These are phyloP conservation scores for Penaeus vannamei DNA, from an alignment of 1,140 invertebrate genomes.

Conservation along the genomic window DNA sequence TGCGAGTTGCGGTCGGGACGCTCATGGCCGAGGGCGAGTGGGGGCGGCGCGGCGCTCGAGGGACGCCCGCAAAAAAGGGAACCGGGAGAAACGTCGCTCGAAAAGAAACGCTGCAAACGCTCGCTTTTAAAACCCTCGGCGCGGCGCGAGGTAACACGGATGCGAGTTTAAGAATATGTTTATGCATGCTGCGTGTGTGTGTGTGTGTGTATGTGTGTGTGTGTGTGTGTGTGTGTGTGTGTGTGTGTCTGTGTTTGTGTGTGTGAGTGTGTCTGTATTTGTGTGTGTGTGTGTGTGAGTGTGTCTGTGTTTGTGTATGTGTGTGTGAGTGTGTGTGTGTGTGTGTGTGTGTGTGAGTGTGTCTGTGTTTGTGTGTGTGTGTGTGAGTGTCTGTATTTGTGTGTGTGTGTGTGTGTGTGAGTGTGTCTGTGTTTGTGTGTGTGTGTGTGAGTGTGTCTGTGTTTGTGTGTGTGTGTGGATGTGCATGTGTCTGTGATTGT, in stretches of 20 bases:
- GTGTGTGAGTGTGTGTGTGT: background rate
- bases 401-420: too few species aligned
- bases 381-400: background rate
- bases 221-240: background rate
- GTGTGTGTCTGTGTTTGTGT: background rate
- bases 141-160: background rate
- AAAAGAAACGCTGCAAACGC: too few species aligned
- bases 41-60: too few species aligned
- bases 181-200: background rate
- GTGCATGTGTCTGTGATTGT: background rate
- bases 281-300: background rate
- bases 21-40: too few species aligned
- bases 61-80: too few species aligned
- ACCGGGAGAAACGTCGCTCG: too few species aligned
- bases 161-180: background rate
- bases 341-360: background rate
- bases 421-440: too few species aligned
- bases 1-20: too few species aligned
- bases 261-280: background rate
- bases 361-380: background rate
- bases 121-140: too few species aligned
- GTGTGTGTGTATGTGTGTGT: background rate
- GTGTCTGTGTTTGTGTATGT: too few species aligned
- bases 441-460: too few species aligned
- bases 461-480: too few species aligned